A percentile compares a stretch with the other conserved stretches of the same genome.
Evolutionary conservation across 2,113 vertebrate species (phyloP).

Genomic region (Podilymbus podiceps): DNA sequence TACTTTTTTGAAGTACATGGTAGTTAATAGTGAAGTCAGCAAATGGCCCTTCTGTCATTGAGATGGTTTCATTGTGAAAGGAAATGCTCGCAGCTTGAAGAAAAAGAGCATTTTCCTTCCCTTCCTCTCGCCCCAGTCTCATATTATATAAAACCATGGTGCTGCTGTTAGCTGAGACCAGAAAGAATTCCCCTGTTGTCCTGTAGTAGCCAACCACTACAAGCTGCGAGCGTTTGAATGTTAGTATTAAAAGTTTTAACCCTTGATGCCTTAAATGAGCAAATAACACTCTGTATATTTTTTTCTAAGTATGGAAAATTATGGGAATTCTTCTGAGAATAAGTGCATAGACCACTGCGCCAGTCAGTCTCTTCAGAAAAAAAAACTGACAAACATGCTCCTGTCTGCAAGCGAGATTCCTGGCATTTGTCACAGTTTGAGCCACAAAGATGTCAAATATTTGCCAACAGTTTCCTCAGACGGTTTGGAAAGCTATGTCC

Average conservation of each 20-base stretch:
- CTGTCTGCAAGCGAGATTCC: constrained; percentile 40
- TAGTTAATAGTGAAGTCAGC: constrained; percentile 1
- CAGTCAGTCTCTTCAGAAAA: constrained; percentile 46
- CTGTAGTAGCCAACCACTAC: constrained; percentile 51
- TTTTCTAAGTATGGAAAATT: constrained; percentile 18
- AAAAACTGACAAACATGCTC: constrained; percentile 6
- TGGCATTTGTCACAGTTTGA: constrained; percentile 54
- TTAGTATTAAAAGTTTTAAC: constrained; percentile 56
- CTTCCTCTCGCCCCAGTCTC: background rate
- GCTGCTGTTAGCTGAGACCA: constrained; percentile 58
- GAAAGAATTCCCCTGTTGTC: constrained; percentile 58
- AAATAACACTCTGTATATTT: background rate
- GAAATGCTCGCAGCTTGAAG: constrained; percentile 52
- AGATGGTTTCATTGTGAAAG: constrained; percentile 38
- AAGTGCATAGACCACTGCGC: constrained; percentile 14
- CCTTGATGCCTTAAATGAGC: constrained; percentile 23
- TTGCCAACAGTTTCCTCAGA: constrained; percentile 58
- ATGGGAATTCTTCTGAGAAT: constrained; percentile 43
- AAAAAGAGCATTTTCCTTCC: constrained; percentile 50
- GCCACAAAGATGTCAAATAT: constrained; percentile 45
- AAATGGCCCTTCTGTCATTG: background rate
- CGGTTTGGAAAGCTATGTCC: constrained; percentile 52
- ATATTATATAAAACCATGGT: constrained; percentile 39
- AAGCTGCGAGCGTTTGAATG: constrained; percentile 14
- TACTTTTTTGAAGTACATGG: background rate